phyloP scores from a whole-genome alignment of 2,888 invertebrate species.

The Teleogryllus oceanicus region DNA sequence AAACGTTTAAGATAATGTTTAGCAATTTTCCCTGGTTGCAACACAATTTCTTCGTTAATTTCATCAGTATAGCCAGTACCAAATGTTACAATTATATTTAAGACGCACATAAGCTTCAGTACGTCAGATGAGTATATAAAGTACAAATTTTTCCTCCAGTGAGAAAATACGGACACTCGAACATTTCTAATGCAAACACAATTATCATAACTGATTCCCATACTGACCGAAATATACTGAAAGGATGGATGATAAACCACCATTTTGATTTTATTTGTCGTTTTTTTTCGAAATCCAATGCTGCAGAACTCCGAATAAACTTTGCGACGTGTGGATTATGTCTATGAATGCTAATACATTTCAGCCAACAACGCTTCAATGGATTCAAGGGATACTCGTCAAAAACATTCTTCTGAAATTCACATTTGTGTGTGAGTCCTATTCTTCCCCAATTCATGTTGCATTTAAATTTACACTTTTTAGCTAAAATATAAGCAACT shows the following conservation, averaged over 20 bases:
- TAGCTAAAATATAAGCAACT: too few relatives aligned
- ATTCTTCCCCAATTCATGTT: too few relatives aligned
- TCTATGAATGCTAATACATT: too few relatives aligned
- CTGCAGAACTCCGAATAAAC: background rate
- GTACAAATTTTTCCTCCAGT: background rate
- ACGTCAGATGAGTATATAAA: background rate
- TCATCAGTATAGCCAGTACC: background rate
- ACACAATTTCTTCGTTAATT: background rate
- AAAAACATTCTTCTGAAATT: too few relatives aligned
- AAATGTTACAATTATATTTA: background rate
- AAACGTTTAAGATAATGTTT: background rate
- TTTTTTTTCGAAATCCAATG: background rate
- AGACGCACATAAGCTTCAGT: background rate
- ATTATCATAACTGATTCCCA: background rate
- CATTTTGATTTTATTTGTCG: background rate
- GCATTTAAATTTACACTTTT: too few relatives aligned
- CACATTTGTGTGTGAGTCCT: too few relatives aligned
- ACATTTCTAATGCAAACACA: background rate
- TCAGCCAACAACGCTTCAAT: too few relatives aligned
- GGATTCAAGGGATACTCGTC: too few relatives aligned
- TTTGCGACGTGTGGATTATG: too few relatives aligned
- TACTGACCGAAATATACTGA: background rate
- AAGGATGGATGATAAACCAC: background rate
- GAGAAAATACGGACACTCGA: background rate
- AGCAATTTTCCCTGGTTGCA: background rate